Evolutionary conservation across 2,888 invertebrate genomes (phyloP).

Genomic region (Hydrotaea cyrtoneurina): DNA sequence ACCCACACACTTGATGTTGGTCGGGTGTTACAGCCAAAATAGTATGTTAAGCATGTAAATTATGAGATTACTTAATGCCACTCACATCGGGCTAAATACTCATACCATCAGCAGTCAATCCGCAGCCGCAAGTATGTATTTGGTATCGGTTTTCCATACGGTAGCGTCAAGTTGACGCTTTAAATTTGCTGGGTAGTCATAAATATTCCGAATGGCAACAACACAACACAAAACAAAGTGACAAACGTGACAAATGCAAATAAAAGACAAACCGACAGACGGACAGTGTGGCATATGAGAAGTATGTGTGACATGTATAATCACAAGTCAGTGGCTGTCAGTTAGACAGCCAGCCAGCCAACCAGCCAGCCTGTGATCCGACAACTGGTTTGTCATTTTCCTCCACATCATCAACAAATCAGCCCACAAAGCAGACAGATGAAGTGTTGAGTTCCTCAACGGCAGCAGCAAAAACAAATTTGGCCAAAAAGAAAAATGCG

Average conservation of each 20-base stretch:
- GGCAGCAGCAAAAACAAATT: neutral
- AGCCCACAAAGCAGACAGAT: conserved; percentile 35
- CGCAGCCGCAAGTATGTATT: neutral
- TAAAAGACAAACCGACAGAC: neutral
- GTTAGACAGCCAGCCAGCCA: neutral
- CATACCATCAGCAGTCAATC: neutral
- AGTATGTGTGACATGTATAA: neutral
- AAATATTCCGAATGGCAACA: conserved; percentile 50
- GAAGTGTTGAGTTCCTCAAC: conserved; percentile 50
- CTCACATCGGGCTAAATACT: neutral
- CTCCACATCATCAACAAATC: conserved; percentile 9
- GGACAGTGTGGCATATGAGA: neutral
- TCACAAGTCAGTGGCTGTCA: conserved; percentile 16
- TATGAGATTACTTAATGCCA: conserved; percentile 53
- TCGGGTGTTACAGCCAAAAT: conserved; percentile 39
- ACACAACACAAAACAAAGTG: conserved; percentile 49
- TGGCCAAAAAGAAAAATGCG: conserved; percentile 1
- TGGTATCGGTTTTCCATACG: conserved; percentile 24
- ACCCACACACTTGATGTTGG: neutral
- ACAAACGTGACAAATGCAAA: conserved; percentile 62
- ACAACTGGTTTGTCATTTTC: conserved; percentile 26
- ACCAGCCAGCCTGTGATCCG: conserved; percentile 42
- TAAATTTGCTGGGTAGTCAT: conserved; percentile 49
- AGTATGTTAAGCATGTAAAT: conserved; percentile 56
- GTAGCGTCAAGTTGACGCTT: conserved; percentile 63